These are phyloP conservation scores for Ciona savignyi DNA, from an alignment of 23 tunicate genomes.

Conservation along the genomic window DNA sequence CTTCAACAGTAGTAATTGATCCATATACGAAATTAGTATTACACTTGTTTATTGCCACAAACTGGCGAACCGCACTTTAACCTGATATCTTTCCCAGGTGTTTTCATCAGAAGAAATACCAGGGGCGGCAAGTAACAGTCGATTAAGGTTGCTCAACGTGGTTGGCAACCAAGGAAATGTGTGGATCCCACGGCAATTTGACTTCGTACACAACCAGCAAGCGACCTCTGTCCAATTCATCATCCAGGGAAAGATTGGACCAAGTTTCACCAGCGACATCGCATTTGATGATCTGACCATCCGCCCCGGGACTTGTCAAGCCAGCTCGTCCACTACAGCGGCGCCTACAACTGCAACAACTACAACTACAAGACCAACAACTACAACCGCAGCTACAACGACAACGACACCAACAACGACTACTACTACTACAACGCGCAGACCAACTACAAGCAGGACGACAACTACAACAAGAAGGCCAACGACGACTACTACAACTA, in stretches of 20 bases:
- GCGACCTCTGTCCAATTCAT: conserved; percentile 36
- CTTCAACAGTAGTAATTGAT: no score
- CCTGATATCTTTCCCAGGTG: conserved; percentile 37
- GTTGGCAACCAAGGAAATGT: conserved; percentile 65
- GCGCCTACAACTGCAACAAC: conserved; percentile 32
- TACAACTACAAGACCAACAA: conserved; percentile 33
- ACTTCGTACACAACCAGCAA: conserved; percentile 13
- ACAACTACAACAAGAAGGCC: conserved; percentile 32
- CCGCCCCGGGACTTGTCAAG: conserved; percentile 40
- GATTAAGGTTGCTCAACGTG: conserved; percentile 12
- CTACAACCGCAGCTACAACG: conserved; percentile 29
- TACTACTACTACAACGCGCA: conserved; percentile 18
- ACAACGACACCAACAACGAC: conserved; percentile 28
- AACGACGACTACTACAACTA: conserved; percentile 25
- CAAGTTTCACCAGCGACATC: conserved; percentile 85
- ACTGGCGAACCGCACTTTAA: no score
- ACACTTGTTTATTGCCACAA: no score
- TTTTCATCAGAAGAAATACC: conserved; percentile 39
- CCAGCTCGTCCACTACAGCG: conserved; percentile 10
- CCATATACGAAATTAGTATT: no score
- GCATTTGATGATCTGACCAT: conserved; percentile 73
- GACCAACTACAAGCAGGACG: conserved; percentile 10
- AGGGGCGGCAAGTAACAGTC: conserved; percentile 1
- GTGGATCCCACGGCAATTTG: conserved; percentile 37
- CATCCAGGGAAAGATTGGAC: conserved; percentile 70